These are phyloP conservation scores for Notodonta ziczac DNA, from an alignment of 2,888 invertebrate species.

Conservation along the genomic window DNA sequence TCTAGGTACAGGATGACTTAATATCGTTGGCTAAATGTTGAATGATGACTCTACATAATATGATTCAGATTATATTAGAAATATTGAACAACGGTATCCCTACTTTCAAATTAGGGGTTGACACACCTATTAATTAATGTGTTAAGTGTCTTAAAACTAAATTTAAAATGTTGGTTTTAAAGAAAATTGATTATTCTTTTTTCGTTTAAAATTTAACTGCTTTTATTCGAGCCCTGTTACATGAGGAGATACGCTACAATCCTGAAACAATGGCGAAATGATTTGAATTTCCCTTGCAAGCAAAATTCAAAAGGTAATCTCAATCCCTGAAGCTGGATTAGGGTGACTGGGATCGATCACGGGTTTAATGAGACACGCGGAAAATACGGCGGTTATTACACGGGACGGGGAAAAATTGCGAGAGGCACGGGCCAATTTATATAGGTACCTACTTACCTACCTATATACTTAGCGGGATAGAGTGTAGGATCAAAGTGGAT, in stretches of 20 bases:
- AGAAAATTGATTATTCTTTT: too few species aligned
- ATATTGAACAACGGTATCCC: too few species aligned
- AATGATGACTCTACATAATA: too few species aligned
- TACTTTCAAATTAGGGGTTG: too few species aligned
- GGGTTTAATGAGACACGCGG: constrained; percentile 32
- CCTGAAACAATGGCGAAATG: neutral
- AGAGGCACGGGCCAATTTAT: constrained; percentile 20
- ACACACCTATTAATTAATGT: too few species aligned
- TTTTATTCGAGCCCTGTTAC: too few species aligned
- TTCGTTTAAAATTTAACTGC: too few species aligned
- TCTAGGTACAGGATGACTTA: too few species aligned
- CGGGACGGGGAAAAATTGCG: constrained; percentile 38
- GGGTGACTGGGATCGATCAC: constrained; percentile 26
- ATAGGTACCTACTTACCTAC: constrained; percentile 6
- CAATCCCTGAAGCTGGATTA: constrained; percentile 19
- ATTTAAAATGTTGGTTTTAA: too few species aligned
- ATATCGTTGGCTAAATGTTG: too few species aligned
- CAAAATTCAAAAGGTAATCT: neutral
- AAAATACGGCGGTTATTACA: constrained; percentile 31
- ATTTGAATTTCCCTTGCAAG: constrained; percentile 3
- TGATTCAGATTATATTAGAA: too few species aligned
- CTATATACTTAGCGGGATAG: neutral
- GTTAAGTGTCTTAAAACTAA: too few species aligned
- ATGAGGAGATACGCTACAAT: neutral
- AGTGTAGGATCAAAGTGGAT: neutral